These are phyloP conservation scores for Cantharis flavilabris DNA, from an alignment of 2,888 invertebrate species.

Conservation along the genomic window DNA sequence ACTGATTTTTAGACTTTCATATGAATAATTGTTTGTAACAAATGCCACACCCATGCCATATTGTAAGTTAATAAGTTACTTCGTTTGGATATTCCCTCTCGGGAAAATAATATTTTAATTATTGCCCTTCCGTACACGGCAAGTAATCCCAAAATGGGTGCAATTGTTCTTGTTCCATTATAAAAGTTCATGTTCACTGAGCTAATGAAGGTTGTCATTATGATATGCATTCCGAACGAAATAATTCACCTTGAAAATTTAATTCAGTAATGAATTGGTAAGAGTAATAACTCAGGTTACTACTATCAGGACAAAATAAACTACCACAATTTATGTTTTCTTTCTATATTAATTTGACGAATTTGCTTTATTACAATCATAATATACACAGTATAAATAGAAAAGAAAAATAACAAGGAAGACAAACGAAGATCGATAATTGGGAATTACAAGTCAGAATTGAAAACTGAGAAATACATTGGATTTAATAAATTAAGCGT, in stretches of 20 bases:
- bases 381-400: background rate
- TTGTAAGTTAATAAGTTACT: background rate
- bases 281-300: background rate
- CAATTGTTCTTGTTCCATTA: background rate
- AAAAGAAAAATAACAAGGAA: background rate
- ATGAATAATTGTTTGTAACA: background rate
- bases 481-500: slow-evolving; percentile 13
- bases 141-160: background rate
- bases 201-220: background rate
- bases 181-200: background rate
- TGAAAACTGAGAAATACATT: background rate
- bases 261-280: background rate
- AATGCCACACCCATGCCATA: background rate
- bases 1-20: background rate
- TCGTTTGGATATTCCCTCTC: background rate
- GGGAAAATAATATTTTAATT: background rate
- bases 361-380: background rate
- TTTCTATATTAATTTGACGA: background rate
- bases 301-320: background rate
- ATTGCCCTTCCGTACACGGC: background rate
- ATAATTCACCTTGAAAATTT: background rate
- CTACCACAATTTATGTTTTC: background rate
- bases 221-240: background rate
- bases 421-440: background rate
- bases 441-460: background rate